Percentiles rank a stretch among this genome's conserved stretches.
phyloP scores from a whole-genome alignment of 1,140 invertebrate species.

The Rhyacophila brunnea region DNA sequence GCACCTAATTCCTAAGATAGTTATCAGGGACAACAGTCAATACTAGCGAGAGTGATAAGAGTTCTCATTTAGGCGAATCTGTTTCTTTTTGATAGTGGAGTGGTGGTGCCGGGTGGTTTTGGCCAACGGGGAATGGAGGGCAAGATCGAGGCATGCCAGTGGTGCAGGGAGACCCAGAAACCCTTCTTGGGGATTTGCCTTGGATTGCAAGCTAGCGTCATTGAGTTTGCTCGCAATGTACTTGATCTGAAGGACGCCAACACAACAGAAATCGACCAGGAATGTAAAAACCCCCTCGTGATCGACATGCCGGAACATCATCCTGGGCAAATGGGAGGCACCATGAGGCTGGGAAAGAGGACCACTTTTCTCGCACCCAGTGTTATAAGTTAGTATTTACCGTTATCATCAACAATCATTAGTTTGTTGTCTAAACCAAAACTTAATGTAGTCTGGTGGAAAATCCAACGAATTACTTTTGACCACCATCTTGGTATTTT shows the following conservation, averaged over 20 bases:
- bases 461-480: too few relatives aligned
- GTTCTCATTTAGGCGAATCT: background rate
- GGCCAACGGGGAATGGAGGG: slow-evolving; percentile 94
- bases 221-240: slow-evolving; percentile 94
- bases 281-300: slow-evolving; percentile 76
- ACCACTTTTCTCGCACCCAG: slow-evolving; percentile 79
- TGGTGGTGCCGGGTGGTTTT: slow-evolving; percentile 97
- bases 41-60: too few relatives aligned
- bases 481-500: too few relatives aligned
- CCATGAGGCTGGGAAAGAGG: slow-evolving; percentile 94
- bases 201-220: slow-evolving; percentile 94
- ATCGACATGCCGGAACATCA: slow-evolving; percentile 99
- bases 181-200: slow-evolving; percentile 96
- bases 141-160: slow-evolving; percentile 91
- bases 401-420: too few relatives aligned
- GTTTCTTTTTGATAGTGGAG: slow-evolving; percentile 64
- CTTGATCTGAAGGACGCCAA: slow-evolving; percentile 77
- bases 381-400: slow-evolving; percentile 67
- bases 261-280: slow-evolving; percentile 80
- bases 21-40: too few relatives aligned
- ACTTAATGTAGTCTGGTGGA: too few relatives aligned
- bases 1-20: too few relatives aligned
- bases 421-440: too few relatives aligned
- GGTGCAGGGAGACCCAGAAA: slow-evolving; percentile 86
- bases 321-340: slow-evolving; percentile 89